A percentile compares a stretch with the other conserved stretches of the same genome.
Evolutionary conservation across 2,797 vertebrate genomes (phyloP).

Genomic region (Gymnoscopelus microlampas): DNA sequence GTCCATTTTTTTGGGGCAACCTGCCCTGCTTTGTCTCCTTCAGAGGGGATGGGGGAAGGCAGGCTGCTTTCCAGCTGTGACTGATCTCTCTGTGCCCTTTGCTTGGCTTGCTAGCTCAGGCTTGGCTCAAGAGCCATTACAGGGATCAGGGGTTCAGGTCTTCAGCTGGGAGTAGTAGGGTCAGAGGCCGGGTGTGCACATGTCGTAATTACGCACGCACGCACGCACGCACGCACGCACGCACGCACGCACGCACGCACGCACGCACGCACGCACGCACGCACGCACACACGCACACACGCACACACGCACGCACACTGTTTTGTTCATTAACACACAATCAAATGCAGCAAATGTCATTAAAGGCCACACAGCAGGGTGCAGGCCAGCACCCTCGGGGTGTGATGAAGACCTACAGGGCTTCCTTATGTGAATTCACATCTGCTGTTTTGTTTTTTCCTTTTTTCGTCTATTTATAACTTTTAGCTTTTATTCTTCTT

Average conservation of each 20-base stretch:
- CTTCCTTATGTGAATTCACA: conserved; percentile 27
- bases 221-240: conserved; percentile 20
- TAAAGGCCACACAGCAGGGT: conserved; percentile 82
- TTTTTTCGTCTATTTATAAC: not conserved
- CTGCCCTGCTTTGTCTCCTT: too few relatives aligned
- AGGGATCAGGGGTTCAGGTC: conserved; percentile 50
- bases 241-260: not conserved
- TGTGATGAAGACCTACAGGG: conserved; percentile 31
- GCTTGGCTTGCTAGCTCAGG: conserved; percentile 39
- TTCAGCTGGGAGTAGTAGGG: conserved; percentile 53
- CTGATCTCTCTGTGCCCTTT: conserved; percentile 58
- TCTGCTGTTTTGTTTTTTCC: conserved; percentile 37
- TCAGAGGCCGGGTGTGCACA: conserved; percentile 64
- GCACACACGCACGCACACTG: conserved; percentile 21
- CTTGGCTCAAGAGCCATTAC: conserved; percentile 57
- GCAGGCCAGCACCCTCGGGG: conserved; percentile 68
- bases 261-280: conserved; percentile 31
- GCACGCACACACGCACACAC: conserved; percentile 13
- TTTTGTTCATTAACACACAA: conserved; percentile 65
- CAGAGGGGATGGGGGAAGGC: not conserved
- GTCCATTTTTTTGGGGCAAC: too few relatives aligned
- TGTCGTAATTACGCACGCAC: conserved; percentile 26
- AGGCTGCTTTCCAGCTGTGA: conserved; percentile 41
- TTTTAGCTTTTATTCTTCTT: not conserved
- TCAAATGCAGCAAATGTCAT: conserved; percentile 78